Evolutionary conservation across 2,113 vertebrate species (phyloP).

Genomic region (Tichodroma muraria): DNA sequence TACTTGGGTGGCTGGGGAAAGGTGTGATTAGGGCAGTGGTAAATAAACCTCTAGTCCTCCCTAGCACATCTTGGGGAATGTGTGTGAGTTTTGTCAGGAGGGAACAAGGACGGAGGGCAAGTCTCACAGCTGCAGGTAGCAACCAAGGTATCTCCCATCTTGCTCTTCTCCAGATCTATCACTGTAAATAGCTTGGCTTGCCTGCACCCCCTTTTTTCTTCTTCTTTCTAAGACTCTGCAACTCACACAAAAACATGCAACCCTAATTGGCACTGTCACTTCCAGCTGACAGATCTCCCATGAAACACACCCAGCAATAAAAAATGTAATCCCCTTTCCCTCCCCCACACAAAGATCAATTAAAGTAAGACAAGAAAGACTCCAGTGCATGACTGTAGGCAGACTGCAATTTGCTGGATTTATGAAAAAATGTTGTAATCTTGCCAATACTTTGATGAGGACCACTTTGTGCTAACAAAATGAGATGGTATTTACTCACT

Average conservation of each 20-base stretch:
- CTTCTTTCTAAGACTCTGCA: slow-evolving; percentile 24
- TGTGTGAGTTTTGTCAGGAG: neutral
- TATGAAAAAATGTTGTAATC: slow-evolving; percentile 8
- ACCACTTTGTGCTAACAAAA: slow-evolving; percentile 27
- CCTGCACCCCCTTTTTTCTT: neutral
- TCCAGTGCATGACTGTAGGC: slow-evolving; percentile 15
- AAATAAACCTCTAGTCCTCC: neutral
- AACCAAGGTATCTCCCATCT: neutral
- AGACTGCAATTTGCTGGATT: slow-evolving; percentile 44
- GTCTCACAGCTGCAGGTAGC: neutral
- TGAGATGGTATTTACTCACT: slow-evolving; percentile 22
- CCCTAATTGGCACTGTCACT: slow-evolving; percentile 3
- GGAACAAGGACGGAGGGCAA: neutral
- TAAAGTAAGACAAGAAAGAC: slow-evolving; percentile 39
- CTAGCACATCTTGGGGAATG: neutral
- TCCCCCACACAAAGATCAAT: neutral
- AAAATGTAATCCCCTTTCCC: neutral
- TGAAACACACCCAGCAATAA: slow-evolving; percentile 35
- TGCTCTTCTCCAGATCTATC: neutral
- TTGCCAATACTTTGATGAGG: slow-evolving; percentile 57
- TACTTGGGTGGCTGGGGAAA: neutral
- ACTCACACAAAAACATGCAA: neutral
- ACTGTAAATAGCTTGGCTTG: neutral
- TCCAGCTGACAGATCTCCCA: slow-evolving; percentile 31
- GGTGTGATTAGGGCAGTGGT: neutral